phyloP scores from a whole-genome alignment of 2,888 invertebrate species.

The Gonocerus acuteangulatus region DNA sequence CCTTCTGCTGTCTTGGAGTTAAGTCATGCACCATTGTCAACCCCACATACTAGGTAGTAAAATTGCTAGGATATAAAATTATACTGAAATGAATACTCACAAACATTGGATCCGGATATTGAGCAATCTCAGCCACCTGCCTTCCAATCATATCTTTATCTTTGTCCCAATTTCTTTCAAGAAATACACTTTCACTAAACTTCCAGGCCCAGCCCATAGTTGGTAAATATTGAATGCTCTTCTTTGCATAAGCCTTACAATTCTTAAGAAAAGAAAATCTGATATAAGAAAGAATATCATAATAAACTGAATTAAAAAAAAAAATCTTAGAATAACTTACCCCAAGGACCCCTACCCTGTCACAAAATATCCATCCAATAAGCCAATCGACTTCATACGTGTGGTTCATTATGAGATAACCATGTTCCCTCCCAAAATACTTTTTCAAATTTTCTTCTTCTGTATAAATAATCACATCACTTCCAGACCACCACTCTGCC shows the following conservation, averaged over 20 bases:
- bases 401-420: constrained; percentile 86
- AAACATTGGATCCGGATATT: constrained; percentile 88
- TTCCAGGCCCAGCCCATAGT: constrained; percentile 95
- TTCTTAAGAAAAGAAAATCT: constrained; percentile 53
- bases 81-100: constrained; percentile 56
- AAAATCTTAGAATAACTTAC: constrained; percentile 55
- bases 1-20: too few species aligned
- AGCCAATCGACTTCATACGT: constrained; percentile 94
- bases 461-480: constrained; percentile 63
- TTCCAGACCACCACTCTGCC: constrained; percentile 88
- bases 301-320: not conserved
- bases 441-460: constrained; percentile 70
- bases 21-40: too few species aligned
- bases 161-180: constrained; percentile 84
- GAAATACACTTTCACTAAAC: constrained; percentile 87
- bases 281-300: not conserved
- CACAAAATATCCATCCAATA: constrained; percentile 84
- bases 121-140: constrained; percentile 72
- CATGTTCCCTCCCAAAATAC: constrained; percentile 80
- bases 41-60: too few species aligned
- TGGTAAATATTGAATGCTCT: constrained; percentile 81
- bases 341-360: constrained; percentile 70
- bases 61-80: too few species aligned
- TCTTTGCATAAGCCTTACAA: constrained; percentile 92
- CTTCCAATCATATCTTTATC: constrained; percentile 73